phyloP scores from a whole-genome alignment of 2,113 vertebrate genomes.

The Ancistrus triradiatus region DNA sequence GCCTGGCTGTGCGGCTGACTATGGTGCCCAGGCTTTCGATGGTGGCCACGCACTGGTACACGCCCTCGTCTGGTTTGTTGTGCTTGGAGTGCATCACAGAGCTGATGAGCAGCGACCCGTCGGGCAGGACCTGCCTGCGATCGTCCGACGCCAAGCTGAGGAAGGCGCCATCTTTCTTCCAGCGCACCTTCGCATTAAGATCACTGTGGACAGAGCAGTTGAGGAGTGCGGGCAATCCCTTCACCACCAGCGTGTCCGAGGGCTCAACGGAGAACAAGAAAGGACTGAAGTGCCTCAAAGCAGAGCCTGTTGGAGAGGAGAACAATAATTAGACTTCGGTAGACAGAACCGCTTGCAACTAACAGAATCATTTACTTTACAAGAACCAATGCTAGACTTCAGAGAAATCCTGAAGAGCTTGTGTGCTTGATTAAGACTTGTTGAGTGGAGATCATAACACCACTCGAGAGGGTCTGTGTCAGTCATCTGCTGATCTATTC shows the following conservation, averaged over 20 bases:
- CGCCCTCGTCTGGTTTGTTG: slow-evolving; percentile 93
- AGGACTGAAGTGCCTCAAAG: slow-evolving; percentile 80
- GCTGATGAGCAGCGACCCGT: slow-evolving; percentile 84
- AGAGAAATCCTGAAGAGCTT: neutral
- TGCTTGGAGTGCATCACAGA: slow-evolving; percentile 93
- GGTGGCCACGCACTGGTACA: slow-evolving; percentile 92
- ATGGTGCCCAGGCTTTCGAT: slow-evolving; percentile 91
- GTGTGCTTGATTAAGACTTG: neutral
- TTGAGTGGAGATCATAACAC: no score
- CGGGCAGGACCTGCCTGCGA: slow-evolving; percentile 79
- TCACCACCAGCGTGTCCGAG: slow-evolving; percentile 73
- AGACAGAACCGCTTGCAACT: neutral
- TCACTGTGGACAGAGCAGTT: slow-evolving; percentile 88
- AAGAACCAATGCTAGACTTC: no score
- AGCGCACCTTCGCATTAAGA: slow-evolving; percentile 76
- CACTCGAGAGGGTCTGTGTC: no score
- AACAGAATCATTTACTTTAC: no score
- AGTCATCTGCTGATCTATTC: no score
- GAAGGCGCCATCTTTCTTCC: slow-evolving; percentile 94
- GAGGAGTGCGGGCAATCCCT: slow-evolving; percentile 76
- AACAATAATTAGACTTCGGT: neutral
- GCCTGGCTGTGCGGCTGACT: slow-evolving; percentile 85
- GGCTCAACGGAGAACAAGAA: slow-evolving; percentile 92
- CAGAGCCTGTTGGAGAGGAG: slow-evolving; percentile 64
- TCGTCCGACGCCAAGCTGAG: slow-evolving; percentile 86